Evolutionary conservation across 2,113 vertebrate genomes (phyloP), one percentile per base, ranked within the genome.

Genomic region (Eubucco bourcierii): DNA sequence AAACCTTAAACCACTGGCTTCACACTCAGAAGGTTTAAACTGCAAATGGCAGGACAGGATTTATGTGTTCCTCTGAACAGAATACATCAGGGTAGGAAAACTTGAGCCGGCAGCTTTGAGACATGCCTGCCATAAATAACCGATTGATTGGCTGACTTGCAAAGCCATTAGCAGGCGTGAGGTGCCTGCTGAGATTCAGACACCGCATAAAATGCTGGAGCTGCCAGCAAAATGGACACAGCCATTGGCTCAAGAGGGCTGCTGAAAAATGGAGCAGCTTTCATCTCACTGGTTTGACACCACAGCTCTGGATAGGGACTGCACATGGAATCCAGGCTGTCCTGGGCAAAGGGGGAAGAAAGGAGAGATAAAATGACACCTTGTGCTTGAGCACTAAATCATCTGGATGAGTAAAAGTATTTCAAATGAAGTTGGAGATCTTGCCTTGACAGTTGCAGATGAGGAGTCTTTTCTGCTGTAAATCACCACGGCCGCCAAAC

Each of bases 21-120:
- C 91, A 83, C 88, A 79, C 92, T 93, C 80, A 73, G 87, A 95
- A 86, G 90, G 78, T 92, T 94, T 90, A 91, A 95, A 80, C 86
- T 79, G 85, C 90, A 93, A 91, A 90, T 93, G 95, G 95, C 96
- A 95, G 82, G 73, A 80, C 64, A 93, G 78, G 91, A 93, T 96
- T 94, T 89, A 95, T 87, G 77, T 59, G 63, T 17, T 94, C 87
- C 89, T 88, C 89, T 66, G 84, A 93, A 95, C 39, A 63, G 77
- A 94, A 90, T 87, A 93, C 25, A 27, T 63, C 76, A 78, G 74
- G 68, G 90, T 84, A 93, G 65, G 92, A 97, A 96, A 93, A 90
- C 82, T 60, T 94, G 89, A 91, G 94, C 91, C 71, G 16, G 63
- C 15, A 37, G 81, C 90, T 95, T 76, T 82, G 79, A 95, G 82